Percentiles rank a stretch among this genome's conserved stretches.
phyloP scores from a whole-genome alignment of 2,797 vertebrate species.

The Chiloscyllium punctatum region DNA sequence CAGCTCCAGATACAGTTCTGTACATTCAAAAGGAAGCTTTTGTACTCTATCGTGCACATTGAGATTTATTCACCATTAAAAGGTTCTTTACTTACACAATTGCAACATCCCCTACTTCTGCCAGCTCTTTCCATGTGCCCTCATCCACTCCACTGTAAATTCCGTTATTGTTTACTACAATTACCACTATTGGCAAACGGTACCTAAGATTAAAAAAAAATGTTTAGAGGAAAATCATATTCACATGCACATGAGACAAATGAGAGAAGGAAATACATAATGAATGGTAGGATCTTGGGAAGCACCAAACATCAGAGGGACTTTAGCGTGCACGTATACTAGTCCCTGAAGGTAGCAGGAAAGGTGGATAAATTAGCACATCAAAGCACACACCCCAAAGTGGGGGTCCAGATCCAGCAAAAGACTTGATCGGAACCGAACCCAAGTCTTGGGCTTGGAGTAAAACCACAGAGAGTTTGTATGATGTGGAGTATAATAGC shows the following conservation, averaged over 20 bases:
- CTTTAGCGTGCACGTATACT: too few species aligned
- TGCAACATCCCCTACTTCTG: constrained; percentile 69
- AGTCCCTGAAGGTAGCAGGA: too few species aligned
- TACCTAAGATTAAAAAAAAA: constrained; percentile 59
- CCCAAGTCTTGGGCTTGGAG: not conserved
- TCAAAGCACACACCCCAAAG: not conserved
- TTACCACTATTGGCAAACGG: constrained; percentile 80
- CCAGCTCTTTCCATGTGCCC: constrained; percentile 72
- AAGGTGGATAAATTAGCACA: not conserved
- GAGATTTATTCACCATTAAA: not conserved
- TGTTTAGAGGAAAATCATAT: not conserved
- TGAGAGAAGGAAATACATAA: too few species aligned
- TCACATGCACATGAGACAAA: not conserved
- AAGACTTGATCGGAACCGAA: too few species aligned
- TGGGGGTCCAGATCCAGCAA: not conserved
- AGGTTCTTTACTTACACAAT: constrained; percentile 59
- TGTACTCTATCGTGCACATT: not conserved
- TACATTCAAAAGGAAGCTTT: constrained; percentile 6
- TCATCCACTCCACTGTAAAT: constrained; percentile 85
- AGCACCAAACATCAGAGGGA: too few species aligned
- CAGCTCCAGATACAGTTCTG: not conserved
- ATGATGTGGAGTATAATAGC: not conserved
- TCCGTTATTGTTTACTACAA: constrained; percentile 94
- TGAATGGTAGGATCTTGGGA: too few species aligned
- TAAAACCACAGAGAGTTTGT: not conserved